These are phyloP conservation scores for Xerus inauris DNA, from an alignment of 2,113 vertebrate species.

Conservation along the genomic window DNA sequence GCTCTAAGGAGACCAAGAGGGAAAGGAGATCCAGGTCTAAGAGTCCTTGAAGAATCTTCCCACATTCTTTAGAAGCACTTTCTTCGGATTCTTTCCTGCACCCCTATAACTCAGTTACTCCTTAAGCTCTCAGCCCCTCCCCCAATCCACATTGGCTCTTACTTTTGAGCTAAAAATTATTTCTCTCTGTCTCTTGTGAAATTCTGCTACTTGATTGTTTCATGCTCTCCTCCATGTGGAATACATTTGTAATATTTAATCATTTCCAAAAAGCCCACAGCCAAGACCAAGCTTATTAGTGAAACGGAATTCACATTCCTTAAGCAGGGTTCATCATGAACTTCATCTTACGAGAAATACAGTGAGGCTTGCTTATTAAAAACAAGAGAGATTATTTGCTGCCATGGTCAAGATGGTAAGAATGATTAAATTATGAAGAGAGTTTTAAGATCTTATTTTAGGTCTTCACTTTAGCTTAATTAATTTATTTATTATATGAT, in stretches of 20 bases:
- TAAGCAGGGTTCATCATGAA: not conserved
- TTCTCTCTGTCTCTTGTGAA: not conserved
- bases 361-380: not conserved
- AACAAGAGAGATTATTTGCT: slow-evolving; percentile 2
- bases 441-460: slow-evolving; percentile 37
- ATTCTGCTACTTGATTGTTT: not conserved
- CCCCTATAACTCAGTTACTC: not conserved
- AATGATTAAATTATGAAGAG: slow-evolving; percentile 5
- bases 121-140: not conserved
- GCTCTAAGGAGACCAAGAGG: not conserved
- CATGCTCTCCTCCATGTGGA: not conserved
- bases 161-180: not conserved
- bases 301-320: slow-evolving; percentile 5
- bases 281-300: not conserved
- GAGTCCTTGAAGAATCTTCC: not conserved
- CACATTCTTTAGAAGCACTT: not conserved
- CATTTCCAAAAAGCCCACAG: slow-evolving; percentile 22
- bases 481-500: slow-evolving; percentile 38
- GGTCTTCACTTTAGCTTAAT: not conserved
- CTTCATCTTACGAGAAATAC: slow-evolving; percentile 44
- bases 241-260: slow-evolving; percentile 60
- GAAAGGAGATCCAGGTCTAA: not conserved
- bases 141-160: not conserved
- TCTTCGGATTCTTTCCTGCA: not conserved
- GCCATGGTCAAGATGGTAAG: not conserved